phyloP scores from a whole-genome alignment of 2,113 vertebrate species.

The Corapipo altera region DNA sequence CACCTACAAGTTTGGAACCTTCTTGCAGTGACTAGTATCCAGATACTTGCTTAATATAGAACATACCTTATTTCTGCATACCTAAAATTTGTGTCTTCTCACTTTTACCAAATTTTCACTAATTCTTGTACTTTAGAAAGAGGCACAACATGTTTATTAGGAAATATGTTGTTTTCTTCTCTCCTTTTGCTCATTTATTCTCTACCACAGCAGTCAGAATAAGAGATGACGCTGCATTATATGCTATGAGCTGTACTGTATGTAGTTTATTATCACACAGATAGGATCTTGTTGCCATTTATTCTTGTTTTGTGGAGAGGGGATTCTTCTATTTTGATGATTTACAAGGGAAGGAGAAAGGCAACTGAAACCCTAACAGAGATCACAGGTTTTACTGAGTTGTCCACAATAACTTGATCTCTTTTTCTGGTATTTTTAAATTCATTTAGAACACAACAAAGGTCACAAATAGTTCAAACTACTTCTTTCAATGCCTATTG shows the following conservation, averaged over 20 bases:
- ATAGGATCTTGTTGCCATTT: not conserved
- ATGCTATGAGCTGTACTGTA: not conserved
- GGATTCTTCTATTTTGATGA: not conserved
- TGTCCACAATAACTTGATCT: not conserved
- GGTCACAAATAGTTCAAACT: not conserved
- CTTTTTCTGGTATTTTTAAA: not conserved
- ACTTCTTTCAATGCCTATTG: not conserved
- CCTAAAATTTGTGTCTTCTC: not conserved
- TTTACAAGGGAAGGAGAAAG: not conserved
- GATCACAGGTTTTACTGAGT: not conserved
- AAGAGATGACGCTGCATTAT: not conserved
- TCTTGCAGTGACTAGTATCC: not conserved
- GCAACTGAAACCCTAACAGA: not conserved
- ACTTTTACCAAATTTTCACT: not conserved
- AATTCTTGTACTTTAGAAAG: not conserved
- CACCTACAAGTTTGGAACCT: not conserved
- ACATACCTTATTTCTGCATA: not conserved
- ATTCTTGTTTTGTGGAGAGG: not conserved
- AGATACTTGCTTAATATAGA: not conserved
- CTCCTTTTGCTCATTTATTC: not conserved
- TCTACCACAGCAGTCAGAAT: not conserved
- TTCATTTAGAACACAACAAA: not conserved
- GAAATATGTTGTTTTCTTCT: not conserved
- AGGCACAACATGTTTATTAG: not conserved
- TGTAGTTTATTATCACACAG: not conserved